phyloP scores from a whole-genome alignment of 2,797 vertebrate genomes.

The Apogon talboti region DNA sequence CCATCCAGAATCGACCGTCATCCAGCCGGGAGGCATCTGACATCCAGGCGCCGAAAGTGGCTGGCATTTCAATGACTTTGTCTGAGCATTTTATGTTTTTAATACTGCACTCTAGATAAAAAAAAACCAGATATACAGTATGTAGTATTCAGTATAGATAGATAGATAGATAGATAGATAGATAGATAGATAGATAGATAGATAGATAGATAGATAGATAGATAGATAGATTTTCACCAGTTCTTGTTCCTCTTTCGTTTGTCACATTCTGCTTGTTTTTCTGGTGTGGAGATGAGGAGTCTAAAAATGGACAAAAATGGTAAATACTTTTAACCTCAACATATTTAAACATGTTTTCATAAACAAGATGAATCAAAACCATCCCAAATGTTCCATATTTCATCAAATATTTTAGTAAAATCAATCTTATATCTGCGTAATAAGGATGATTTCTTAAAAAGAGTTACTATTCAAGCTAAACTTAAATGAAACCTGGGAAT shows the following conservation, averaged over 20 bases:
- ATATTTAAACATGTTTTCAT: neutral
- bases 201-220: slow-evolving; percentile 4
- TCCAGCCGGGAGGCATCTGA: slow-evolving; percentile 80
- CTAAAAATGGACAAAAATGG: slow-evolving; percentile 8
- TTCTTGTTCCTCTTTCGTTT: slow-evolving; percentile 17
- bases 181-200: neutral
- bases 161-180: neutral
- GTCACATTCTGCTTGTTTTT: slow-evolving; percentile 21
- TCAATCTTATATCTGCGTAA: too few species aligned
- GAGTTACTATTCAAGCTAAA: too few species aligned
- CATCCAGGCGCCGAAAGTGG: slow-evolving; percentile 91
- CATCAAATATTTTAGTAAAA: too few species aligned
- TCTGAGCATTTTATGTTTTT: slow-evolving; percentile 81
- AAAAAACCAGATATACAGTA: neutral
- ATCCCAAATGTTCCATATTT: too few species aligned
- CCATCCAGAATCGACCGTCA: slow-evolving; percentile 87
- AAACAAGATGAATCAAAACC: too few species aligned
- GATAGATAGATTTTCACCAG: slow-evolving; percentile 24
- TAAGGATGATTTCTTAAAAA: too few species aligned
- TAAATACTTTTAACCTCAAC: neutral
- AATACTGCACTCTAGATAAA: slow-evolving; percentile 80
- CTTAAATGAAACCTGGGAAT: too few species aligned
- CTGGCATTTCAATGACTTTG: slow-evolving; percentile 75
- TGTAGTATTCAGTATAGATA: neutral
- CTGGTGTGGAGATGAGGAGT: slow-evolving; percentile 25